Conservation (phyloP, 2,113 vertebrate genomes). For the Paramormyrops kingsleyae region DNA sequence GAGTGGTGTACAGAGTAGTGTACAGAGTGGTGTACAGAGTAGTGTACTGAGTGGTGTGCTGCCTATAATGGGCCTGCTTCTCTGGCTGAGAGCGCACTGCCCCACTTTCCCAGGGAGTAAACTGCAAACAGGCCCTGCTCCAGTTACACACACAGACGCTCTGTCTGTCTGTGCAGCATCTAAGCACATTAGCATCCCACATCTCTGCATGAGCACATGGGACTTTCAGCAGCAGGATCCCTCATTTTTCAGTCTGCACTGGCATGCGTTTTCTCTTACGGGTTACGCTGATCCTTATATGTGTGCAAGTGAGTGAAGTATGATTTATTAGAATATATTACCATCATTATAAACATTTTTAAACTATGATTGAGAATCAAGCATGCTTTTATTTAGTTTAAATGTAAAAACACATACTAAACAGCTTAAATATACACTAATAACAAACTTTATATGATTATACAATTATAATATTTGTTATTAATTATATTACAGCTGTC, state of each 20-base stretch:
- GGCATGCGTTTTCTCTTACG: neutral
- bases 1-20: neutral
- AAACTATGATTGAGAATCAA: neutral
- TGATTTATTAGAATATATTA: neutral
- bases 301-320: neutral
- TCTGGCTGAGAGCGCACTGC: neutral
- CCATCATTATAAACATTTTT: neutral
- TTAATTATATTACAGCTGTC: neutral
- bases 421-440: neutral
- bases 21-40: neutral
- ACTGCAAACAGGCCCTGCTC: neutral
- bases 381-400: neutral
- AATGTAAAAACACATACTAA: neutral
- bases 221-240: neutral
- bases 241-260: neutral
- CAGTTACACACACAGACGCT: neutral
- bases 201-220: neutral
- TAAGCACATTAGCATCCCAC: neutral
- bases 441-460: neutral
- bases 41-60: neutral
- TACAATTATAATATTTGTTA: neutral
- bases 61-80: neutral
- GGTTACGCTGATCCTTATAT: neutral
- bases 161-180: neutral
- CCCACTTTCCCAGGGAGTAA: neutral